These are phyloP conservation scores for Pseudobourletiella spinata DNA, from an alignment of 1,140 invertebrate genomes.

Conservation along the genomic window DNA sequence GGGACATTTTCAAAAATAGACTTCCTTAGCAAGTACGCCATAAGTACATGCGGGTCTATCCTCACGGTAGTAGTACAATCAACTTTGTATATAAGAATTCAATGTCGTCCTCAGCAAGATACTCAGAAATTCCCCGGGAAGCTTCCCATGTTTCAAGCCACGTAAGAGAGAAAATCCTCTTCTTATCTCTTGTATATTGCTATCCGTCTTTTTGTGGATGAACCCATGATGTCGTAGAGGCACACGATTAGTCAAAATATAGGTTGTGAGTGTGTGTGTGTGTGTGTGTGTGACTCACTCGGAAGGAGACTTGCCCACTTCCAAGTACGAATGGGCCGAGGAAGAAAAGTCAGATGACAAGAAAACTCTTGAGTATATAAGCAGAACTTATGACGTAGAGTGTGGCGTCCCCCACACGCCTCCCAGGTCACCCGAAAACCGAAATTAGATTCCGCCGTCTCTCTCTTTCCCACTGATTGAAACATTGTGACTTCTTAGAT, in stretches of 20 bases:
- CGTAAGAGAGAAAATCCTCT: too few species aligned
- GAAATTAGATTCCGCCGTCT: too few species aligned
- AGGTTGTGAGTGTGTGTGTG: not conserved
- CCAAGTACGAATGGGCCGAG: not conserved
- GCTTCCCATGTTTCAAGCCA: constrained; percentile 27
- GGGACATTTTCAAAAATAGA: too few species aligned
- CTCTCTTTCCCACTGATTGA: too few species aligned
- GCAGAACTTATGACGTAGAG: too few species aligned
- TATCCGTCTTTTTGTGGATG: not conserved
- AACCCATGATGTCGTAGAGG: not conserved
- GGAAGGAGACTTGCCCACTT: not conserved
- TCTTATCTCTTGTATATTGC: not conserved
- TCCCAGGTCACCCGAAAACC: not conserved
- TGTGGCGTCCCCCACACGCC: not conserved
- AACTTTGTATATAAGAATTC: too few species aligned
- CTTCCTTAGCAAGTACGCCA: not conserved
- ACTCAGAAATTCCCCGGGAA: constrained; percentile 34
- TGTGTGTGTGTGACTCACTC: not conserved
- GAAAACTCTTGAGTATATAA: too few species aligned
- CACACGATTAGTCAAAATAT: not conserved
- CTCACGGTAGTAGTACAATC: too few species aligned
- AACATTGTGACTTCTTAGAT: too few species aligned
- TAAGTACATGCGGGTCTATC: not conserved
- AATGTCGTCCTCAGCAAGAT: constrained; percentile 33
- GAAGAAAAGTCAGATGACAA: not conserved